Conservation (phyloP, 2,113 vertebrate species). For the Progne subis region DNA sequence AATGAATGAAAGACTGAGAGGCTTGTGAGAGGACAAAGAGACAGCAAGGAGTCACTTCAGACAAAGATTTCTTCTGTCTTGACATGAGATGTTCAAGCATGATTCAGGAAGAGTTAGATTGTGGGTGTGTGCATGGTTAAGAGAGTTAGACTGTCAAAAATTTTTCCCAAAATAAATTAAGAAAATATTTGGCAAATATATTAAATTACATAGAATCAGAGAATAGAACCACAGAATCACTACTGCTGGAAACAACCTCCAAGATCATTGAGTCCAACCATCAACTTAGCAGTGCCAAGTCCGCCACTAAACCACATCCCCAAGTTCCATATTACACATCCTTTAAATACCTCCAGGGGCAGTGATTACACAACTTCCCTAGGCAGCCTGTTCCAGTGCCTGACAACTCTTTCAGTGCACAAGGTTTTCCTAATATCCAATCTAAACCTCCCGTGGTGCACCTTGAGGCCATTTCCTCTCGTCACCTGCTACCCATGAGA, state of each 20-base stretch:
- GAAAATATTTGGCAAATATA: not conserved
- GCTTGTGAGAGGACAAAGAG: not conserved
- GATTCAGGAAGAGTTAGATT: not conserved
- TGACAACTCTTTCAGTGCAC: not conserved
- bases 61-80: not conserved
- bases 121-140: not conserved
- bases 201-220: not conserved
- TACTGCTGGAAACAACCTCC: not conserved
- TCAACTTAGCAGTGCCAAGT: not conserved
- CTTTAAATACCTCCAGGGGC: not conserved
- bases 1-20: not conserved
- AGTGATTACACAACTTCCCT: not conserved
- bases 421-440: not conserved
- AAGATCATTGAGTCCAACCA: not conserved
- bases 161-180: not conserved
- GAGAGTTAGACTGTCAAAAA: not conserved
- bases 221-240: not conserved
- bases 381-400: not conserved
- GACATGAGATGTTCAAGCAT: not conserved
- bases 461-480: not conserved
- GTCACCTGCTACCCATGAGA: not conserved
- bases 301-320: not conserved
- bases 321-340: not conserved
- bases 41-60: not conserved
- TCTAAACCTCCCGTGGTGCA: not conserved